Evolutionary conservation across 2,888 invertebrate species (phyloP).

Genomic region (Nephrotoma guestfalica): DNA sequence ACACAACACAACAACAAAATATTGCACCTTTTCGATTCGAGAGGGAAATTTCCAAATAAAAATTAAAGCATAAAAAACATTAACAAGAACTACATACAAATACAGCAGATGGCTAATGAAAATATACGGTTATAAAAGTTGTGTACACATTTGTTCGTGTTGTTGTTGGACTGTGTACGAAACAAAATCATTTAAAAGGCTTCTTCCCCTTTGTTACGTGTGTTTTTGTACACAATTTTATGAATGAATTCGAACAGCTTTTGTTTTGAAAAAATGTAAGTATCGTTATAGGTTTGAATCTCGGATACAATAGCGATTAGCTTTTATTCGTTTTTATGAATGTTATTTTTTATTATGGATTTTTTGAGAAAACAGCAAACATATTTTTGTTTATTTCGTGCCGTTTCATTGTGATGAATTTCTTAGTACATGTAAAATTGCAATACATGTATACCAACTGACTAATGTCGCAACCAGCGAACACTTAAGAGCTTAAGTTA

Average conservation of each 20-base stretch:
- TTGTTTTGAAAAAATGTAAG: neutral
- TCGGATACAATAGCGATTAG: neutral
- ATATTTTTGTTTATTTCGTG: too few species aligned
- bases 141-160: neutral
- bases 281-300: neutral
- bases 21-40: neutral
- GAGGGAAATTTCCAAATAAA: neutral
- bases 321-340: neutral
- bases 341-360: too few species aligned
- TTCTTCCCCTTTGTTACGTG: neutral
- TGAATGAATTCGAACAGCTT: neutral
- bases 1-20: neutral
- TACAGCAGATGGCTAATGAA: neutral
- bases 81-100: neutral
- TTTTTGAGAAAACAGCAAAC: too few species aligned
- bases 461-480: too few species aligned
- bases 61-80: neutral
- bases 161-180: neutral
- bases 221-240: neutral
- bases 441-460: too few species aligned
- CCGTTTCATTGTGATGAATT: too few species aligned
- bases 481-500: too few species aligned
- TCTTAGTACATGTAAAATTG: too few species aligned
- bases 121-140: neutral
- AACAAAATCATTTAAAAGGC: neutral